Base-by-base conservation (phyloP, 2,113 vertebrate genomes). In the Indicator maculatus region DNA sequence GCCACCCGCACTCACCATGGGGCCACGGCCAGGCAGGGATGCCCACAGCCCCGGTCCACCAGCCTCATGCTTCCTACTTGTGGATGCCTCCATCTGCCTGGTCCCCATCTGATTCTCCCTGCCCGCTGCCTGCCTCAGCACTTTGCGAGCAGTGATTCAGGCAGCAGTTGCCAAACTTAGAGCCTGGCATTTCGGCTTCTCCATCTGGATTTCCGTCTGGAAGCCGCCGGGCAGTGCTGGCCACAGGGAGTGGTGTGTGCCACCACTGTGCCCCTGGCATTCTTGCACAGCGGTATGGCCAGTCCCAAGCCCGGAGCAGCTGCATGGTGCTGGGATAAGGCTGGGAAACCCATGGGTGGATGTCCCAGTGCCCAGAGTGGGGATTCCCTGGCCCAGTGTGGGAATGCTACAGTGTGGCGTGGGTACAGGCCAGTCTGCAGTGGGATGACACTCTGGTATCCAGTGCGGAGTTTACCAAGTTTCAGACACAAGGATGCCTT, bases 231-330 rank as follows among this genome's bases (percentile, higher is more conserved):
- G 65, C 90, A 50, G 18, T 20, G 73, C 52, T 4, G 2, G 81
- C 58, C 67, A 33, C 0, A 1, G 31, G 30, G 41, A 55, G 28
- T 11, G 0, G 3, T 53, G 36, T 1, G 9, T 41, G 41, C 60
- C 70, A 45, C 9, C 2, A 0, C 58, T 59, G 70, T 74, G 38
- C 9, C 66, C 55, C 18, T 3, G 1, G 44, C 31, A 45, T 11
- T 33, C 30, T 38, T 27, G n/a, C 1, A 1, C 45, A 26, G 18
- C 16, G 0, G 16, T 11, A 9, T 1, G 3, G 71, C 27, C 0
- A 0, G 24, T 55, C 30, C 36, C 3, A 6, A 70, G 38, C 21
- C 91, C 33, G 67, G 33, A 72, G 63, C 0, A 0, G 66, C 66
- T 59, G 61, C 69, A 11, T 2, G 0, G 16, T 8, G 38, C 30